Conservation (phyloP, 2,797 vertebrate species). For the Pterois miles region DNA sequence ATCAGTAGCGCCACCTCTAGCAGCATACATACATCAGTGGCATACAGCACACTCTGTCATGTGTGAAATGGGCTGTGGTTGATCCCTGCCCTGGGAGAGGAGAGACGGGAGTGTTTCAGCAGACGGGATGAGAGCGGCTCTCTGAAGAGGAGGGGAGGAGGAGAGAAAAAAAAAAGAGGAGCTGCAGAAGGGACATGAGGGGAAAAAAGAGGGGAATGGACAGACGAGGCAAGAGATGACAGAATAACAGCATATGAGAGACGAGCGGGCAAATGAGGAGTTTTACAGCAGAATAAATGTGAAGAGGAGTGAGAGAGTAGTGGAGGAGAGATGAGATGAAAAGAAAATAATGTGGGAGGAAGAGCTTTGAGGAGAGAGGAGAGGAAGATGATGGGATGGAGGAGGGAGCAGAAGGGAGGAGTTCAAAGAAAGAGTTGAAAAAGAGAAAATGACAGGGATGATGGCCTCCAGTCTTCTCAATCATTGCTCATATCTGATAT, state of each 20-base stretch:
- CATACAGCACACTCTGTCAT: slow-evolving; percentile 70
- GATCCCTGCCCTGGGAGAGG: slow-evolving; percentile 74
- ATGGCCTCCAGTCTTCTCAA: not conserved
- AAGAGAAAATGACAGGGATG: not conserved
- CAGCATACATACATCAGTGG: slow-evolving; percentile 67
- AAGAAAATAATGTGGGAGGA: slow-evolving; percentile 6
- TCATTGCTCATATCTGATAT: not conserved
- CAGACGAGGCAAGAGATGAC: slow-evolving; percentile 18
- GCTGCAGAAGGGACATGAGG: slow-evolving; percentile 19
- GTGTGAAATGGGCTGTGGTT: slow-evolving; percentile 79
- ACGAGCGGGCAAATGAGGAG: slow-evolving; percentile 21
- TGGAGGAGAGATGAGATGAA: slow-evolving; percentile 10
- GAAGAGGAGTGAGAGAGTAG: slow-evolving; percentile 20
- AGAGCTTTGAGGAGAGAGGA: slow-evolving; percentile 9
- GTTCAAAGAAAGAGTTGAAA: slow-evolving; percentile 1
- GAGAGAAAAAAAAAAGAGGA: too few relatives aligned
- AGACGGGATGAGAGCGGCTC: slow-evolving; percentile 57
- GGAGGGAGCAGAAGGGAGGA: not conserved
- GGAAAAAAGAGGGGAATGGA: not conserved
- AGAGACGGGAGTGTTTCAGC: slow-evolving; percentile 62
- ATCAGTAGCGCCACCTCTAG: slow-evolving; percentile 61
- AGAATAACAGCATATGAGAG: slow-evolving; percentile 31
- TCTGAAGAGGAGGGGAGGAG: slow-evolving; percentile 42
- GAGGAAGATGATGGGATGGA: slow-evolving; percentile 10
- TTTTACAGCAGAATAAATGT: slow-evolving; percentile 37